phyloP scores from a whole-genome alignment of 2,888 invertebrate genomes.

The Pegoplata infirma region DNA sequence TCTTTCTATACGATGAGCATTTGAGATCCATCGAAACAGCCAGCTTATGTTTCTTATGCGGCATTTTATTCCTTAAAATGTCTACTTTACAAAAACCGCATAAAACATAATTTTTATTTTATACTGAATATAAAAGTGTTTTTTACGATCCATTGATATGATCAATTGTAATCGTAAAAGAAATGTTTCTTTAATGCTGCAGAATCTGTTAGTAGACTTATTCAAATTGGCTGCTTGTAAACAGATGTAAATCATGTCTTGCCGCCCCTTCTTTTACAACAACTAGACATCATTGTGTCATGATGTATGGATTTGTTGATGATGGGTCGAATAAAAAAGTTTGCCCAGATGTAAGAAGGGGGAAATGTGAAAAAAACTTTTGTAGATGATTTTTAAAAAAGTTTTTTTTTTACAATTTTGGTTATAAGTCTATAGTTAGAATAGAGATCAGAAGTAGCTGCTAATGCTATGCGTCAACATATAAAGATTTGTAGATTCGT shows the following conservation, averaged over 20 bases:
- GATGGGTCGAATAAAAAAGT: conserved; percentile 20
- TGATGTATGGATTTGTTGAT: conserved; percentile 31
- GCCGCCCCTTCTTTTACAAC: conserved; percentile 27
- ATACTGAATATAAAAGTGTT: conserved; percentile 47
- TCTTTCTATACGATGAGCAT: neutral
- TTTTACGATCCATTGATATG: conserved; percentile 57
- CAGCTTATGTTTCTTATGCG: conserved; percentile 38
- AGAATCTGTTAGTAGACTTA: conserved; percentile 7
- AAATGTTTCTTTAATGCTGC: conserved; percentile 9
- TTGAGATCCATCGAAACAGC: neutral
- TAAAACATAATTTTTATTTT: conserved; percentile 43
- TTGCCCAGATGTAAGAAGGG: conserved; percentile 7
- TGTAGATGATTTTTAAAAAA: neutral
- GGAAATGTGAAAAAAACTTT: conserved; percentile 21
- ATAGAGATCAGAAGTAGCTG: no score
- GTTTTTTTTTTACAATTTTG: no score
- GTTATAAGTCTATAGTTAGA: no score
- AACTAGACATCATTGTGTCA: conserved; percentile 30
- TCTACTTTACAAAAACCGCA: conserved; percentile 57
- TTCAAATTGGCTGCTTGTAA: conserved; percentile 66
- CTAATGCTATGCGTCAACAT: no score
- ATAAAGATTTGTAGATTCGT: no score
- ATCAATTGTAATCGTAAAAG: conserved; percentile 54
- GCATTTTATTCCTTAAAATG: conserved; percentile 44
- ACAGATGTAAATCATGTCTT: conserved; percentile 76